These are phyloP conservation scores for Bergia sp. DNA, from an alignment of 92 coral and sea anemone genomes.

Conservation along the genomic window DNA sequence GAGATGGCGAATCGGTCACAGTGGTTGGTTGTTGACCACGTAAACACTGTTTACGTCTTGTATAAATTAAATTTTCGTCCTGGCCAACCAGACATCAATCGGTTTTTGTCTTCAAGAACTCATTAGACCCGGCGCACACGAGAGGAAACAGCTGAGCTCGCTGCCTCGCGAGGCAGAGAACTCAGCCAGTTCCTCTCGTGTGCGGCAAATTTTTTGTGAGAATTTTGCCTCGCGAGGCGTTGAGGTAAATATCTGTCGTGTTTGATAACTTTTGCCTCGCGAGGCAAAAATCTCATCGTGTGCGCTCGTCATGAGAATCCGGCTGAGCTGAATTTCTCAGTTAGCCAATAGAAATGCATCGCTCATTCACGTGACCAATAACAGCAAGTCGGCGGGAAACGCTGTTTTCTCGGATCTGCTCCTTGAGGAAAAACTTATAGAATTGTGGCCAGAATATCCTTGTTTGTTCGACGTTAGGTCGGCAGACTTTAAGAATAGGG, in stretches of 20 bases:
- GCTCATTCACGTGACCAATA: background rate
- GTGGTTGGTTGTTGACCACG: background rate
- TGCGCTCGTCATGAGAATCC: background rate
- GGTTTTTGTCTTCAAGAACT: background rate
- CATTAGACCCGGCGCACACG: too few relatives aligned
- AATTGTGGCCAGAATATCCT: background rate
- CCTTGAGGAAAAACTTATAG: background rate
- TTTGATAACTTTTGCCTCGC: background rate
- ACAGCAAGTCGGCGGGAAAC: background rate
- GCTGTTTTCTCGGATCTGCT: conserved; percentile 1
- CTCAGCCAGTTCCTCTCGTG: background rate
- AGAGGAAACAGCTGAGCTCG: too few relatives aligned
- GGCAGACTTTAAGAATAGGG: background rate
- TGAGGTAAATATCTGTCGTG: background rate
- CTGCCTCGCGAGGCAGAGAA: background rate
- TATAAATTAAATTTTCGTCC: conserved; percentile 22
- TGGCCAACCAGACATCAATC: conserved; percentile 29
- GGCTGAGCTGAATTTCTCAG: background rate
- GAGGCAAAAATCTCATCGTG: background rate
- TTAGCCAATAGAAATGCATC: background rate
- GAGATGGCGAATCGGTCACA: too few relatives aligned
- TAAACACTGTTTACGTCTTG: conserved; percentile 28
- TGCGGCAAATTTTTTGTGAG: too few relatives aligned
- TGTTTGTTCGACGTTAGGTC: conserved; percentile 1
- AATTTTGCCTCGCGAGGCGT: background rate